These are phyloP conservation scores for Lasius platythorax DNA, from an alignment of 2,888 invertebrate species.

Conservation along the genomic window DNA sequence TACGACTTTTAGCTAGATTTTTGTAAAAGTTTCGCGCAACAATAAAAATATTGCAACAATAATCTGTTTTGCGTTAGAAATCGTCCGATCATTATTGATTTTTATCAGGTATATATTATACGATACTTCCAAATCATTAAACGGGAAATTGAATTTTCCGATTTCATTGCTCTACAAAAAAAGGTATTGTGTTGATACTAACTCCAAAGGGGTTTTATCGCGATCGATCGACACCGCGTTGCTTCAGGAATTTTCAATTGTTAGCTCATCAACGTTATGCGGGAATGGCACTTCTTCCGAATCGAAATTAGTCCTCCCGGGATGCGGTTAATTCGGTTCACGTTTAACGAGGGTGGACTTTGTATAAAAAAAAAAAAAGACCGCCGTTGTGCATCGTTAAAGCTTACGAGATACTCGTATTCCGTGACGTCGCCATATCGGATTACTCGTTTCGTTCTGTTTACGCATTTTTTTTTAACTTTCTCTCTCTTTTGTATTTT, in stretches of 20 bases:
- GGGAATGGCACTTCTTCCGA: neutral
- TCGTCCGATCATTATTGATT: too few relatives aligned
- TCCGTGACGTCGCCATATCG: conserved; percentile 8
- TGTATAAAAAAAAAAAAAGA: conserved; percentile 7
- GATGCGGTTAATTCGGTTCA: conserved; percentile 22
- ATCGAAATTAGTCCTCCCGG: conserved; percentile 24
- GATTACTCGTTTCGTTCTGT: conserved; percentile 21
- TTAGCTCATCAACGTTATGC: conserved; percentile 9
- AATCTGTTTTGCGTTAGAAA: neutral
- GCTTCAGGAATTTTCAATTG: conserved; percentile 22
- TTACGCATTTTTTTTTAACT: neutral
- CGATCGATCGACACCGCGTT: neutral
- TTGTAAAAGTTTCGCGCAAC: too few relatives aligned
- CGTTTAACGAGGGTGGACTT: conserved; percentile 23
- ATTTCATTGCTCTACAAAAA: conserved; percentile 6
- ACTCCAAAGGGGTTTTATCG: conserved; percentile 3
- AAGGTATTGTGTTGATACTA: neutral
- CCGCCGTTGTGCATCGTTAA: conserved; percentile 26
- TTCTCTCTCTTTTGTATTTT: neutral
- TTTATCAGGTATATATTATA: too few relatives aligned
- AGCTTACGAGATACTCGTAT: conserved; percentile 28
- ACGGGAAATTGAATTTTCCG: neutral
- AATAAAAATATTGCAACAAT: neutral
- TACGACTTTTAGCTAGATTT: neutral
- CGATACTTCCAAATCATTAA: conserved; percentile 17